These are phyloP conservation scores for Leptoteleia sp. DNA, from an alignment of 1,140 invertebrate genomes.

Conservation along the genomic window DNA sequence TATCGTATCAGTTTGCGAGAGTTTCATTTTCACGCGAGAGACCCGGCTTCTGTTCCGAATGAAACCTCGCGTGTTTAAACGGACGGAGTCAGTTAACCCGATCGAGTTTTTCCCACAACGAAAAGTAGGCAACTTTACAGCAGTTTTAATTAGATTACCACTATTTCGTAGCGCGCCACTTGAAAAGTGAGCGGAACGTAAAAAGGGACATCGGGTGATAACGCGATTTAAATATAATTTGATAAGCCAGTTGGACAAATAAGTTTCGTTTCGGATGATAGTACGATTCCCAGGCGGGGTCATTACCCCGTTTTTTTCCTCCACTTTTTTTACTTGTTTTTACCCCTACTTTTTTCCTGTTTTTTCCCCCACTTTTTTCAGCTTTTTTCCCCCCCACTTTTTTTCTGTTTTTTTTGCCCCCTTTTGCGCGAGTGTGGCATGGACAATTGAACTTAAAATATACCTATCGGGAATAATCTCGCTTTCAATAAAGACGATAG, in stretches of 20 bases:
- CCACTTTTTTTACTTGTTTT: too few relatives aligned
- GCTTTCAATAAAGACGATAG: constrained; percentile 53
- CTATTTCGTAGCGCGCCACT: constrained; percentile 23
- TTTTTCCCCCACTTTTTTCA: too few relatives aligned
- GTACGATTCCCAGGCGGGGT: constrained; percentile 4
- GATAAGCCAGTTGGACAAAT: constrained; percentile 3
- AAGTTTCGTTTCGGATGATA: constrained; percentile 5
- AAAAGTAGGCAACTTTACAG: constrained; percentile 16
- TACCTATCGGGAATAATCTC: constrained; percentile 25
- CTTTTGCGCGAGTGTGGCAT: constrained; percentile 7
- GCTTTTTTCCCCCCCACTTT: too few relatives aligned
- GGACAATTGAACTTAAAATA: constrained; percentile 48
- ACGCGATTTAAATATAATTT: constrained; percentile 36
- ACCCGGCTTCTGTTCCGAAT: constrained; percentile 8
- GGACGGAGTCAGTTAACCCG: constrained; percentile 18
- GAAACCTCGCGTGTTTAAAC: background rate
- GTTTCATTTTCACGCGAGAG: constrained; percentile 8
- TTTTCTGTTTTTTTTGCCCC: too few relatives aligned
- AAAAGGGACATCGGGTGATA: constrained; percentile 8
- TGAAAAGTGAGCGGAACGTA: constrained; percentile 15
- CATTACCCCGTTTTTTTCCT: too few relatives aligned
- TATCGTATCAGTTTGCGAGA: background rate
- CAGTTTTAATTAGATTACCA: constrained; percentile 42
- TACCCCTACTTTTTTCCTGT: too few relatives aligned
- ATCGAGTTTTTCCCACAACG: constrained; percentile 18